phyloP scores from a whole-genome alignment of 2,888 invertebrate genomes.

The Macrophya annulata region DNA sequence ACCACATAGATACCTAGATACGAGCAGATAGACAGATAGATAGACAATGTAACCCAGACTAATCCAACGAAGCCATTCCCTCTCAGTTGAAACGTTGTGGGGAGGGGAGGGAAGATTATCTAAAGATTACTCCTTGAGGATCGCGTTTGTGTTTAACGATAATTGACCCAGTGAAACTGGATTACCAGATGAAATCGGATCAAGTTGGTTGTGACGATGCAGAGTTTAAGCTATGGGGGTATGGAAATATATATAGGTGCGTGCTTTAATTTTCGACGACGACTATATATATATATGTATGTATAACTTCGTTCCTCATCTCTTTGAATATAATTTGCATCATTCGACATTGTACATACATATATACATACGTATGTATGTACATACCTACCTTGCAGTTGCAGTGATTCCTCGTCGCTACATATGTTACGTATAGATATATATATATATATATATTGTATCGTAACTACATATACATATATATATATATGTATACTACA shows the following conservation, averaged over 20 bases:
- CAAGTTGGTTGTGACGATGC: slow-evolving; percentile 25
- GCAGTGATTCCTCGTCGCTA: neutral
- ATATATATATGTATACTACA: neutral
- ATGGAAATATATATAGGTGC: neutral
- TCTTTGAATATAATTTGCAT: slow-evolving; percentile 50
- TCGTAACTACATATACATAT: too few species aligned
- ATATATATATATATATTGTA: neutral
- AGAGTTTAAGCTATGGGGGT: neutral
- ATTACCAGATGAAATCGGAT: slow-evolving; percentile 54
- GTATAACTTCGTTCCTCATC: neutral
- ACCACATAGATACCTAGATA: neutral
- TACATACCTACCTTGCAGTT: neutral
- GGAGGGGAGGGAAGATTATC: slow-evolving; percentile 45
- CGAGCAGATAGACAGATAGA: neutral
- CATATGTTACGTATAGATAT: neutral
- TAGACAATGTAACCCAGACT: slow-evolving; percentile 19
- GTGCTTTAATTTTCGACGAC: slow-evolving; percentile 17
- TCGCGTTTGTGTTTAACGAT: slow-evolving; percentile 52
- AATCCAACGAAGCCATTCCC: slow-evolving; percentile 16
- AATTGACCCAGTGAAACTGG: slow-evolving; percentile 52
- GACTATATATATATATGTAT: neutral
- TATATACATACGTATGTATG: slow-evolving; percentile 5
- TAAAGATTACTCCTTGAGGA: slow-evolving; percentile 42
- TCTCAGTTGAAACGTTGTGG: neutral
- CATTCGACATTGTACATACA: neutral